A percentile compares a stretch with the other conserved stretches of the same genome.
Conservation (phyloP, 2,888 invertebrate genomes). For the Taphrorychus bicolor region DNA sequence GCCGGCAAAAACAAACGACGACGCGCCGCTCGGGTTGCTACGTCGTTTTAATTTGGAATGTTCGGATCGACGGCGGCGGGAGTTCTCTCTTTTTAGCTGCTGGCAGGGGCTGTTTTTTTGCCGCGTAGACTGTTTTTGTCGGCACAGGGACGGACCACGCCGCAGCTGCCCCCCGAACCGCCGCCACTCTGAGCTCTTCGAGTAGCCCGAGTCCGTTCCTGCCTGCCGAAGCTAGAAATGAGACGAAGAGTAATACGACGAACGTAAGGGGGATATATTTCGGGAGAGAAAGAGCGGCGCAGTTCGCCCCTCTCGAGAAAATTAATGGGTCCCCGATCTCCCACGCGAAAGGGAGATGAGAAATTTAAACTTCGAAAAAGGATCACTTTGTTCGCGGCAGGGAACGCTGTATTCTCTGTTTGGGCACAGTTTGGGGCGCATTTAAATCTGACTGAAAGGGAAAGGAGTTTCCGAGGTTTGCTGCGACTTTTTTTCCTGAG, state of each 20-base stretch:
- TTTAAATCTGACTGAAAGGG: conserved; percentile 28
- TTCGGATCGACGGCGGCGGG: conserved; percentile 48
- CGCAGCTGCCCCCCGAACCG: background rate
- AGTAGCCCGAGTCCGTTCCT: conserved; percentile 13
- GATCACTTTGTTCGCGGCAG: conserved; percentile 31
- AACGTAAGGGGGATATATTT: conserved; percentile 49
- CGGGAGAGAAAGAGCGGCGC: conserved; percentile 47
- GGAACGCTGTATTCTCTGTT: conserved; percentile 19
- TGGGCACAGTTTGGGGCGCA: conserved; percentile 19
- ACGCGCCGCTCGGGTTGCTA: conserved; percentile 45
- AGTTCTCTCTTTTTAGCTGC: conserved; percentile 51
- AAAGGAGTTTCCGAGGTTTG: conserved; percentile 24
- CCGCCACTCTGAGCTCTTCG: background rate
- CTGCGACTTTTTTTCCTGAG: background rate
- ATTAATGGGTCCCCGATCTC: conserved; percentile 50
- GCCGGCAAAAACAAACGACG: conserved; percentile 39
- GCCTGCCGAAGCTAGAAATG: conserved; percentile 25
- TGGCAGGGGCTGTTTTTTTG: conserved; percentile 50
- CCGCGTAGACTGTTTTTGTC: conserved; percentile 50
- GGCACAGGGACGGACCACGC: conserved; percentile 10
- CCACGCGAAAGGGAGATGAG: conserved; percentile 24
- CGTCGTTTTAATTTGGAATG: conserved; percentile 51
- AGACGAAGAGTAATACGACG: conserved; percentile 27
- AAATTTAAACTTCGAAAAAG: conserved; percentile 29
- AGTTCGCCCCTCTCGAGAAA: conserved; percentile 52